Evolutionary conservation across 2,888 invertebrate genomes (phyloP), one percentile per base, ranked within the genome.

Genomic region (Pecten maximus): DNA sequence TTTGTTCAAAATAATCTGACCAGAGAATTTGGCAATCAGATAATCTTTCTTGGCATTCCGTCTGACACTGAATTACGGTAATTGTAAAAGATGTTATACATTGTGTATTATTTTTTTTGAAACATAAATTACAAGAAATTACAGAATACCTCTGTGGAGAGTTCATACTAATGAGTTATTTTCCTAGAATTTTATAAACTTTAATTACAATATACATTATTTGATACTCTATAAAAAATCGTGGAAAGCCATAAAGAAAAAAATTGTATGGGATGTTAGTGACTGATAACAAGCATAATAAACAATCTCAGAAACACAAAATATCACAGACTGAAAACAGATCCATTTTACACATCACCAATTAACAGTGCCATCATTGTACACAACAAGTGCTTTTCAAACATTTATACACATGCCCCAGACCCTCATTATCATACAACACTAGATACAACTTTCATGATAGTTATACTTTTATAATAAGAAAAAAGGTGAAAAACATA

Each of bases 351-450:
- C 35, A 74, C 74, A 74, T 74, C 74, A 15, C 35, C 28, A 74
- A 74, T 74, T 35, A 74, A 74, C 74, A 35, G 89, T 89, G 89
- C 87, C 12, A 87, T 35, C 40, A 54, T 48, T 89, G 88, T 89
- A 86, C 89, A 89, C 39, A 89, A 89, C 89, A 89, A 87, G 89
- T 89, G 89, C 87, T 89, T 87, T 40, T 87, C 50, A 89, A 87
- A 89, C 54, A 88, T 89, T n/a, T 89, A 89, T 88, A 89, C 40
- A 89, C 39, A 87, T 50, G 54, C 60, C 89, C 88, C 40, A 6
- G 48, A n/a, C 74, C 35, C 15, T 28, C 35, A 10, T 74, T 74
- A 8, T 35, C 35, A 28, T 74, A 54, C 19, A 19, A 8, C 12
- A 50, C 50, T 50, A 16, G 23, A 60, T 60, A 23, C n/a, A 60